phyloP scores from a whole-genome alignment of 2,888 invertebrate species.

The Sesia bembeciformis region DNA sequence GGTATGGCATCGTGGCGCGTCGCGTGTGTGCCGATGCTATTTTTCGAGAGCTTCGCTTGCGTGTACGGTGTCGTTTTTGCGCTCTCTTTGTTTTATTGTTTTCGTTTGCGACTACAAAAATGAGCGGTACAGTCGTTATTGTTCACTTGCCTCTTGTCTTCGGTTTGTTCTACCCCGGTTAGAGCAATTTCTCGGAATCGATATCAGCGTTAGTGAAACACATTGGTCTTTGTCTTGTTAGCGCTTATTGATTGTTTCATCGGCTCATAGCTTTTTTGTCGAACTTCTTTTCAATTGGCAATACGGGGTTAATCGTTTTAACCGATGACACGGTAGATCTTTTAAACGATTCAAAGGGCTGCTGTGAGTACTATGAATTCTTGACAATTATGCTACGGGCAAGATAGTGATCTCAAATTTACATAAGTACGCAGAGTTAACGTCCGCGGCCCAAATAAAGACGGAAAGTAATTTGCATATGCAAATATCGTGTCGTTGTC shows the following conservation, averaged over 20 bases:
- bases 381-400: slow-evolving; percentile 30
- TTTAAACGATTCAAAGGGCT: slow-evolving; percentile 23
- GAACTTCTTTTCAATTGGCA: no score
- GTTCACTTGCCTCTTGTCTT: slow-evolving; percentile 43
- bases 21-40: slow-evolving; percentile 46
- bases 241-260: no score
- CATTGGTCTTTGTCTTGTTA: no score
- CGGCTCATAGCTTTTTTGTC: no score
- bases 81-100: slow-evolving; percentile 61
- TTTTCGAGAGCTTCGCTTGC: slow-evolving; percentile 57
- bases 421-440: slow-evolving; percentile 54
- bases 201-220: slow-evolving; percentile 23
- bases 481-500: slow-evolving; percentile 64
- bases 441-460: slow-evolving; percentile 64
- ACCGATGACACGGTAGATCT: no score
- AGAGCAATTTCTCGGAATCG: slow-evolving; percentile 30
- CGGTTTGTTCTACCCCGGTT: slow-evolving; percentile 22
- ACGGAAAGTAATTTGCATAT: slow-evolving; percentile 68
- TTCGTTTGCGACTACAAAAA: slow-evolving; percentile 51
- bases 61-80: slow-evolving; percentile 54
- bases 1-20: slow-evolving; percentile 22
- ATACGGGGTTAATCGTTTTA: no score
- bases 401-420: slow-evolving; percentile 38
- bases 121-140: slow-evolving; percentile 52
- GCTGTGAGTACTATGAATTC: slow-evolving; percentile 22